Conservation (phyloP, 1,140 invertebrate species). For the Drosophila varians region DNA sequence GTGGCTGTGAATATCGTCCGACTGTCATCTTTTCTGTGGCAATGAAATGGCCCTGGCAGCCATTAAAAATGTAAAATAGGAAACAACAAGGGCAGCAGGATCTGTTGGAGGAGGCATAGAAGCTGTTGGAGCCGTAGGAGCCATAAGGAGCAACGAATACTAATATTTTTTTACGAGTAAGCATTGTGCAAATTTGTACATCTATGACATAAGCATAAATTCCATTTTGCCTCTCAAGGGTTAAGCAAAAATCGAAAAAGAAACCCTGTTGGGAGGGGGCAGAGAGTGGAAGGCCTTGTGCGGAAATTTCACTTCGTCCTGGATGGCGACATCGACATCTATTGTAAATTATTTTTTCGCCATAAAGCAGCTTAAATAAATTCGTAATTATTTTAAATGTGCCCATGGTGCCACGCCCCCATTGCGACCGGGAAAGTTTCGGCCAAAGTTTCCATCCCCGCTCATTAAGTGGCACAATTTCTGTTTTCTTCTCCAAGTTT, state of each 20-base stretch:
- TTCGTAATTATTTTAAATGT: conserved; percentile 80
- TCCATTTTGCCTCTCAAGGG: conserved; percentile 20
- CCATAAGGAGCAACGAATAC: conserved; percentile 29
- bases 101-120: neutral
- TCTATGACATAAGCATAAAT: conserved; percentile 79
- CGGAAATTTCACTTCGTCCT: conserved; percentile 10
- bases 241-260: neutral
- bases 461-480: conserved; percentile 80
- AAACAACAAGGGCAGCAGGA: conserved; percentile 15
- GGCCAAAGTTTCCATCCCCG: conserved; percentile 66
- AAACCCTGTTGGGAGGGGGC: neutral
- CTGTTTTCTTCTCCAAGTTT: conserved; percentile 72
- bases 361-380: conserved; percentile 80
- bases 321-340: conserved; percentile 33
- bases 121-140: neutral
- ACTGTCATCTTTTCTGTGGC: conserved; percentile 49
- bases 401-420: conserved; percentile 51
- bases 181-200: conserved; percentile 68
- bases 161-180: conserved; percentile 68
- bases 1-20: conserved; percentile 2
- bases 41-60: conserved; percentile 63
- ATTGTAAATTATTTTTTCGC: conserved; percentile 73
- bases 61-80: conserved; percentile 74
- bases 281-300: neutral
- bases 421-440: conserved; percentile 46